phyloP scores from a whole-genome alignment of 2,888 invertebrate species.

The Agrotis segetum region DNA sequence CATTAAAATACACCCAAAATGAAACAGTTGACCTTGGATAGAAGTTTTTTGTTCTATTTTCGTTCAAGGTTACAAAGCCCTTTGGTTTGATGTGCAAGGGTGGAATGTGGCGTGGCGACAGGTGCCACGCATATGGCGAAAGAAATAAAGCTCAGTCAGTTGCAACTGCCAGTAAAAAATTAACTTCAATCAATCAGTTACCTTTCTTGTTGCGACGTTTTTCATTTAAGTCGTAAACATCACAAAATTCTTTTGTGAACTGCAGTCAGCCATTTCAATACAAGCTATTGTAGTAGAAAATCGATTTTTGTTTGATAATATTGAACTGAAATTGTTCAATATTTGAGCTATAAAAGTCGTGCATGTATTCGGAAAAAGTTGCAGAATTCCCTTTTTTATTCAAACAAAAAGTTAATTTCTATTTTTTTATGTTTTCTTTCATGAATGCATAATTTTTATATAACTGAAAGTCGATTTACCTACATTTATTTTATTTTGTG shows the following conservation, averaged over 20 bases:
- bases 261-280: constrained; percentile 19
- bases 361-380: constrained; percentile 25
- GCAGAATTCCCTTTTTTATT: constrained; percentile 26
- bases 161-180: background rate
- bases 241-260: constrained; percentile 32
- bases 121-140: constrained; percentile 31
- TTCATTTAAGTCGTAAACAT: constrained; percentile 29
- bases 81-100: constrained; percentile 7
- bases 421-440: background rate
- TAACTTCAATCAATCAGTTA: background rate
- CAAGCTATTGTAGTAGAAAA: constrained; percentile 45
- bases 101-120: constrained; percentile 26
- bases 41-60: background rate
- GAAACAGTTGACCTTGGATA: constrained; percentile 27
- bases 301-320: constrained; percentile 38
- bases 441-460: constrained; percentile 15
- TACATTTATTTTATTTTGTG: background rate
- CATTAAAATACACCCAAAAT: constrained; percentile 16
- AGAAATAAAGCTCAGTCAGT: constrained; percentile 11
- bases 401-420: constrained; percentile 23
- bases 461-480: background rate
- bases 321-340: constrained; percentile 26
- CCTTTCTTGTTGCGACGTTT: constrained; percentile 8
- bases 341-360: constrained; percentile 39
- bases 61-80: constrained; percentile 15